Base-by-base conservation (phyloP, 2,888 invertebrate species). In the Tenthredo amoena region DNA sequence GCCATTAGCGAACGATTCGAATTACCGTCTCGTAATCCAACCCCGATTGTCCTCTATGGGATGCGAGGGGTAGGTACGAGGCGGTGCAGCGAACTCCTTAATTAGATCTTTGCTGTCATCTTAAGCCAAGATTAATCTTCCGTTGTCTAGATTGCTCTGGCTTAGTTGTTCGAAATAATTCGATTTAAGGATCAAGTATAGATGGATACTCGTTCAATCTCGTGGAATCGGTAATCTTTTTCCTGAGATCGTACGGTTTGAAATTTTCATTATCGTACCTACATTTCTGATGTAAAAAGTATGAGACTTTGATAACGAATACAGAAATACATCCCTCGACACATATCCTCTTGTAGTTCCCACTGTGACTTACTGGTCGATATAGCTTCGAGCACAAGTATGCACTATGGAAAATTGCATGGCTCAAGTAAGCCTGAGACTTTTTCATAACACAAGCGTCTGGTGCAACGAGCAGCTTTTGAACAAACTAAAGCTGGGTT, bases 371-470 rank as follows among this genome's bases (percentile, higher is more conserved):
- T 26, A 12, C 40, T 43, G 74, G 74, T 74, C 43, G 74, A 74
- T 40, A 74, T 43, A 40, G 3, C 37, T 37, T 6, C 12, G 6
- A 26, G 74, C n/a, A 15, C 43, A 74, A 77, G 50, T 55, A 34
- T 58, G 81, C 81, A 81, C 81, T 62, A 40, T 21, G 40, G 81
- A 62, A 81, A 81, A 81, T 81, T 62, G 81, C 81, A 81, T 65
- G 40, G 37, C 37, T 31, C 58, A 31, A 50, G 50, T 43, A 43
- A 55, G 50, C 31, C 31, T 34, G 9, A 6, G 37, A 40, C 40
- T 50, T n/a, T 77, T 31, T 50, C 34, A 55, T 31, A 31, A 50
- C 43, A 74, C 68, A 18, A 68, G 7, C 43, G 21, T 43, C 26
- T 31, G 55, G 34, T 31, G 5, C 34, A 7, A 31, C 15, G 9